phyloP scores from a whole-genome alignment of 2,797 vertebrate genomes.

The Lates japonicus region DNA sequence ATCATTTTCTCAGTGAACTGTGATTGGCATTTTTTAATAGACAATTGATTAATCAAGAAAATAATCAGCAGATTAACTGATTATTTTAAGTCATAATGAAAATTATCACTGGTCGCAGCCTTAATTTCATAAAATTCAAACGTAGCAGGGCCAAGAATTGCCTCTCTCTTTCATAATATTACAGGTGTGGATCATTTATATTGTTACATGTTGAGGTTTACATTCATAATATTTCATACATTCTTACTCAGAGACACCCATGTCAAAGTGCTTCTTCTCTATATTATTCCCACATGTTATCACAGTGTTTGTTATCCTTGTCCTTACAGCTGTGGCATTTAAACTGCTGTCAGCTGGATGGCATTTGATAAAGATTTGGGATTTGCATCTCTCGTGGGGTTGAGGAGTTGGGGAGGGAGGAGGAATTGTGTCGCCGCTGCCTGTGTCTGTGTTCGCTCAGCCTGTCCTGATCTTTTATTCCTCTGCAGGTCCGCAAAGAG shows the following conservation, averaged over 20 bases:
- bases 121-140: background rate
- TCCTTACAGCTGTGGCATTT: conserved; percentile 67
- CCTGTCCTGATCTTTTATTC: conserved; percentile 51
- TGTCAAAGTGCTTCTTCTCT: conserved; percentile 21
- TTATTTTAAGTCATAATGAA: no score
- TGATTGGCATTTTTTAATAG: background rate
- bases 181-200: conserved; percentile 3
- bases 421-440: background rate
- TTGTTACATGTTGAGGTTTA: background rate
- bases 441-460: conserved; percentile 26
- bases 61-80: no score
- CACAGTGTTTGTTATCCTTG: conserved; percentile 31
- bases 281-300: conserved; percentile 34
- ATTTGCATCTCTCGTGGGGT: conserved; percentile 48
- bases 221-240: conserved; percentile 30
- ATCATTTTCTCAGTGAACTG: background rate
- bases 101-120: no score
- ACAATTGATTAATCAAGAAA: background rate
- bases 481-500: conserved; percentile 94
- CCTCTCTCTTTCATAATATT: background rate
- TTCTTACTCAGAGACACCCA: background rate
- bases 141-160: background rate
- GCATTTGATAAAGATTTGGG: conserved; percentile 74
- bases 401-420: background rate
- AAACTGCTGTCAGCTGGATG: conserved; percentile 65